phyloP scores from a whole-genome alignment of 64 coral and sea anemone genomes.

The Astreopora myriophthalma region DNA sequence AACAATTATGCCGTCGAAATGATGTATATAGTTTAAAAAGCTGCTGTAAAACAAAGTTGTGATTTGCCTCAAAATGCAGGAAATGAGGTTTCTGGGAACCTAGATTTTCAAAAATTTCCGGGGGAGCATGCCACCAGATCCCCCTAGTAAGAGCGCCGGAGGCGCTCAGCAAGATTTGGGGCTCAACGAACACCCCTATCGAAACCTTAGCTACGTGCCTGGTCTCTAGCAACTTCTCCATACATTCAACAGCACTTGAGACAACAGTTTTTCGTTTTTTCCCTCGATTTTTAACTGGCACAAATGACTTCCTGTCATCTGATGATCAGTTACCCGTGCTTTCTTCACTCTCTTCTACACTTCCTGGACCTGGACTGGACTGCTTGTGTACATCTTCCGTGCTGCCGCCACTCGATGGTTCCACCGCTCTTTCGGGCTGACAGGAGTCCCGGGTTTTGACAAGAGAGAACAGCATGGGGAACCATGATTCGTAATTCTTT shows the following conservation, averaged over 20 bases:
- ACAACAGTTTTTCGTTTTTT: not conserved
- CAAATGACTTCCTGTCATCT: slow-evolving; percentile 11
- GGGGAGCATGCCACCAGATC: too few relatives aligned
- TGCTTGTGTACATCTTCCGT: not conserved
- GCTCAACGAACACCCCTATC: too few relatives aligned
- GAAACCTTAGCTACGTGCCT: too few relatives aligned
- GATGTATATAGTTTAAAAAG: too few relatives aligned
- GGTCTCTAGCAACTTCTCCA: slow-evolving; percentile 39
- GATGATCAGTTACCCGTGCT: not conserved
- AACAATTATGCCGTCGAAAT: too few relatives aligned
- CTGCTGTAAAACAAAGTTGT: too few relatives aligned
- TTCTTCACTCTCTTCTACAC: not conserved
- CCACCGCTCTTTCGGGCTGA: slow-evolving; percentile 45
- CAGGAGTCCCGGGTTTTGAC: slow-evolving; percentile 22
- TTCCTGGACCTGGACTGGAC: not conserved
- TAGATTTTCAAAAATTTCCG: too few relatives aligned
- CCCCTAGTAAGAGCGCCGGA: too few relatives aligned
- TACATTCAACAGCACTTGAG: slow-evolving; percentile 44
- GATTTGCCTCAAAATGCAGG: too few relatives aligned
- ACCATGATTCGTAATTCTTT: slow-evolving; percentile 65
- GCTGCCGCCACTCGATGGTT: slow-evolving; percentile 24
- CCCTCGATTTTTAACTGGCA: slow-evolving; percentile 2
- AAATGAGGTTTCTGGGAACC: too few relatives aligned
- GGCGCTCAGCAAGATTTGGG: too few relatives aligned
- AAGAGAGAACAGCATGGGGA: slow-evolving; percentile 29